A percentile compares a stretch with the other conserved stretches of the same genome.
phyloP scores from a whole-genome alignment of 2,888 invertebrate genomes.

The Drosophila algonquin region DNA sequence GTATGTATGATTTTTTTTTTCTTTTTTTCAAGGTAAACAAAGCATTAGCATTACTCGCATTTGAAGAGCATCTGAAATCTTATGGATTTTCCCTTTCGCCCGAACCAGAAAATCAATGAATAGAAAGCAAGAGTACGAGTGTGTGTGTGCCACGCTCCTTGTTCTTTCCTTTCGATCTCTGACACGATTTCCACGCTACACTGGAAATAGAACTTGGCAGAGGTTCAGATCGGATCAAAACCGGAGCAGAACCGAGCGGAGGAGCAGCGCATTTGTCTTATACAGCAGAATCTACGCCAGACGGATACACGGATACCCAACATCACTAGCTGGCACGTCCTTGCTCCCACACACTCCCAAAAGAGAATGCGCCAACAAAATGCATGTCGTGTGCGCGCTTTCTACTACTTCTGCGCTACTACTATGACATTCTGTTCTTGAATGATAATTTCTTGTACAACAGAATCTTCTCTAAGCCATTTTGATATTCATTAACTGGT shows the following conservation, averaged over 20 bases:
- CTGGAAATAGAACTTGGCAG: conserved; percentile 64
- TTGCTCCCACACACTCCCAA: background rate
- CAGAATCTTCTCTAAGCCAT: conserved; percentile 20
- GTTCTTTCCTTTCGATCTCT: conserved; percentile 5
- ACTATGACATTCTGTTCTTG: background rate
- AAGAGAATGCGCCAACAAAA: no score
- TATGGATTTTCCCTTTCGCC: conserved; percentile 39
- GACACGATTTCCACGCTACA: conserved; percentile 60
- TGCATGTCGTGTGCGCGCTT: no score
- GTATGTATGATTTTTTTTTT: conserved; percentile 46
- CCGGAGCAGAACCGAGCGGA: conserved; percentile 9
- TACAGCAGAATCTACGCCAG: conserved; percentile 49
- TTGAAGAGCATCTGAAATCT: conserved; percentile 56
- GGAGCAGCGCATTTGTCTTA: conserved; percentile 37
- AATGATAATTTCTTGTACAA: background rate
- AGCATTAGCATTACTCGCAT: conserved; percentile 48
- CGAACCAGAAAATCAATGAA: conserved; percentile 31
- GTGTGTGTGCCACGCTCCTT: conserved; percentile 24
- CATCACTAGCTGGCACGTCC: background rate
- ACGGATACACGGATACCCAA: background rate
- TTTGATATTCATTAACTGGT: conserved; percentile 17
- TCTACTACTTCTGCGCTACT: no score
- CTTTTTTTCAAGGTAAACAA: conserved; percentile 74
- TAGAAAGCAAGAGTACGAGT: conserved; percentile 28
- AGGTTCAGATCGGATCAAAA: conserved; percentile 1